These are phyloP conservation scores for Xanthorhoe spadicearia DNA, from an alignment of 2,888 invertebrate species.

Conservation along the genomic window DNA sequence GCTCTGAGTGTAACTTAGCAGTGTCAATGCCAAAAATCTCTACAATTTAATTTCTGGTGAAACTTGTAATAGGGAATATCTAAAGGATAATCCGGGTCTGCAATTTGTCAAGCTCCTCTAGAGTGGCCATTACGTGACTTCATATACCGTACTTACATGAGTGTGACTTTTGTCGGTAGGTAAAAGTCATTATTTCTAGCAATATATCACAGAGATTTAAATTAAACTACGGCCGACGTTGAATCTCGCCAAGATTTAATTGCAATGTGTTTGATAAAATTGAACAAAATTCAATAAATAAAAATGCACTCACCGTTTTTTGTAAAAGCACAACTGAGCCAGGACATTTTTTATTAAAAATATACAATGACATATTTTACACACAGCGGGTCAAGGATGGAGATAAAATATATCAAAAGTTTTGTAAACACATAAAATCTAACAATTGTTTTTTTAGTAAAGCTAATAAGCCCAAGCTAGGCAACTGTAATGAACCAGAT, in stretches of 20 bases:
- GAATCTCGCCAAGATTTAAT: neutral
- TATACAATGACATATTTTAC: too few species aligned
- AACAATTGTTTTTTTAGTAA: neutral
- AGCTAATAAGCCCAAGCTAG: too few species aligned
- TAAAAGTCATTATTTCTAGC: constrained; percentile 3
- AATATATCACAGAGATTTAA: neutral
- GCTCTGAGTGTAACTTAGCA: constrained; percentile 6
- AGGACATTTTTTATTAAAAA: too few species aligned
- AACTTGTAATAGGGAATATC: constrained; percentile 57
- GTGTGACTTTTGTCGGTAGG: constrained; percentile 21
- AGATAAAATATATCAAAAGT: neutral
- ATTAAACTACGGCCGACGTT: neutral
- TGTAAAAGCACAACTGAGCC: too few species aligned
- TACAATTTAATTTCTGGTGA: constrained; percentile 44
- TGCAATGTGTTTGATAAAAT: too few species aligned
- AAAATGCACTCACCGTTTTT: too few species aligned
- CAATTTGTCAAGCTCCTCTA: constrained; percentile 70
- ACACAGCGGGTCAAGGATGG: too few species aligned
- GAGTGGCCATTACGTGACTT: constrained; percentile 41
- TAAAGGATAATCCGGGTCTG: constrained; percentile 65
- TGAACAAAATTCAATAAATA: too few species aligned
- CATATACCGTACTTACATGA: constrained; percentile 23
- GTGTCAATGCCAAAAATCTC: constrained; percentile 36
- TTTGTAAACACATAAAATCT: neutral
- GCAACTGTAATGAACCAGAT: too few species aligned